These are phyloP conservation scores for Danio albolineatus DNA, from an alignment of 2,797 vertebrate species.

Conservation along the genomic window DNA sequence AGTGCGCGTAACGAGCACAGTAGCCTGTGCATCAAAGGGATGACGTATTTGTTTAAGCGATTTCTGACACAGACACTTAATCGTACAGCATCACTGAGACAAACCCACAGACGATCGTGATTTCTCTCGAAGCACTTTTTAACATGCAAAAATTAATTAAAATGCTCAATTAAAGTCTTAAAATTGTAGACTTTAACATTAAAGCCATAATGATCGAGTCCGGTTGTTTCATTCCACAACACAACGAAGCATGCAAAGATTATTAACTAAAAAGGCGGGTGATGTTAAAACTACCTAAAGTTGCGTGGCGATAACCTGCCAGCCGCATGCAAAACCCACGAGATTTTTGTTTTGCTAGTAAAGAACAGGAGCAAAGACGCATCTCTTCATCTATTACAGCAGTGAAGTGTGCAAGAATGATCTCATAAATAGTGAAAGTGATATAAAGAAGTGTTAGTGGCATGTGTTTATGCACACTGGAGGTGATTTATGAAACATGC, in stretches of 20 bases:
- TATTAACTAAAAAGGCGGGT: background rate
- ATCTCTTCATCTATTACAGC: constrained; percentile 8
- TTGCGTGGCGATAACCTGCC: constrained; percentile 12
- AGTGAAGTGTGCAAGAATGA: background rate
- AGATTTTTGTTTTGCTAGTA: constrained; percentile 13
- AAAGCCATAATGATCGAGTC: background rate
- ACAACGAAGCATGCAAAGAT: background rate
- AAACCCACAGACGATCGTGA: background rate
- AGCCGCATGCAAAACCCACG: background rate
- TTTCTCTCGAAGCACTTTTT: background rate
- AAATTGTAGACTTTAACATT: background rate
- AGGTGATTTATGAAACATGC: constrained; percentile 18
- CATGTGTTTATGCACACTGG: constrained; percentile 20
- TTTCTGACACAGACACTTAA: constrained; percentile 15
- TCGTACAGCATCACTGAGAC: constrained; percentile 9
- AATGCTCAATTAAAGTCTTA: background rate
- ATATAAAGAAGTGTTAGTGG: constrained; percentile 15
- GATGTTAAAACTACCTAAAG: constrained; percentile 29
- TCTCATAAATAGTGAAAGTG: constrained; percentile 13
- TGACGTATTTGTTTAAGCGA: constrained; percentile 42
- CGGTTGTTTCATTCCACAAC: background rate
- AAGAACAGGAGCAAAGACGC: constrained; percentile 29
- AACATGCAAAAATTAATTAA: background rate
- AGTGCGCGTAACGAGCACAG: constrained; percentile 3
- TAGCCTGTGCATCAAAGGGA: constrained; percentile 41